Evolutionary conservation across 2,888 invertebrate species (phyloP), one percentile per base, ranked within the genome.

Genomic region (Neocrepidodera transversa): DNA sequence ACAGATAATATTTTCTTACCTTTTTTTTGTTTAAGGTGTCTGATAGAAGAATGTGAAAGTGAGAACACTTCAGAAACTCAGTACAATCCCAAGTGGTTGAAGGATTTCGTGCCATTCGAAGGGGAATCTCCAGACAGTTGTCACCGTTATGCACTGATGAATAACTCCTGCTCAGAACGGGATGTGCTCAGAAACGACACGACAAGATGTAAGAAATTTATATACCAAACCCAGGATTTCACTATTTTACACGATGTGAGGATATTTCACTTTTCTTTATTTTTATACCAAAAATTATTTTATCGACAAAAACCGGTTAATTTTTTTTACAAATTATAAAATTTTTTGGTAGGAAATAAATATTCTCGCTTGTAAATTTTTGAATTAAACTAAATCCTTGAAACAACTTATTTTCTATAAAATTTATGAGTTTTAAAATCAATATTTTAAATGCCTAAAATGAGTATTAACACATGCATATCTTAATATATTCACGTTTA

Each of bases 41-140:
- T 74, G 28, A 78, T 86, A 32, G 79, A 81, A 1, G 84, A 83
- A 71, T 86, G 85, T 65, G 84, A 79, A 13, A 77, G 85, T 66
- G 84, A 79, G 11, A 77, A 79, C 56, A 68, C 66, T 10, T 76
- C 78, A 30, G 68, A 74, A 7, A 57, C 67, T 0, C 14, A 43
- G 4, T 81, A 79, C 63, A 71, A 76, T 1, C 78, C 81, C 30
- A 30, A 51, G 18, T 85, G 85, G 85, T 61, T 84, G 2, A 64
- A 75, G 8, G 69, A 78, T 40, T 83, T 84, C 0, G 77, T 82
- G 3, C 83, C 84, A 0, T 73, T 67, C 32, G 71, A 74, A 53
- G 65, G 71, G 13, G 60, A 62, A 30, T 54, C 59, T 53, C 74
- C 73, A n/a, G 68, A 63, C 32, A 67, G 68, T 50, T 76, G 76